Conservation (phyloP, 1,140 invertebrate species). For the Lepidotrigona ventralis region DNA sequence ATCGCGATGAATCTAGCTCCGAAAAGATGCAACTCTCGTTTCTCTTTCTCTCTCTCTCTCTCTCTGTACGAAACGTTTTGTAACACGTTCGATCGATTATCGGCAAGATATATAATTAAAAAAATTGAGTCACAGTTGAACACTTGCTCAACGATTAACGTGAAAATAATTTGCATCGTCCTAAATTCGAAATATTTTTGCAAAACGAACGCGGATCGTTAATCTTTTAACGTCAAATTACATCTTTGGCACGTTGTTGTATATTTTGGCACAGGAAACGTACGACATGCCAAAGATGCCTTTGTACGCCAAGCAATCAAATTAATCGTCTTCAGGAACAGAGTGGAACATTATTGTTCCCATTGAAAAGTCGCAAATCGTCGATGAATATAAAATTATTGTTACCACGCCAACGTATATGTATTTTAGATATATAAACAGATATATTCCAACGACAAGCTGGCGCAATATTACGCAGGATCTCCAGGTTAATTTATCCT, state of each 20-base stretch:
- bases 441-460: neutral
- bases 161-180: too few species aligned
- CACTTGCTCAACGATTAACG: too few species aligned
- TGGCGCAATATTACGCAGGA: neutral
- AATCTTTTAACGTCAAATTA: neutral
- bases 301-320: neutral
- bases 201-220: too few species aligned
- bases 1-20: neutral
- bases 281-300: neutral
- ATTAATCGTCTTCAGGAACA: neutral
- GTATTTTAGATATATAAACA: neutral
- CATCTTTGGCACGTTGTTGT: neutral
- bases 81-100: neutral
- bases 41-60: too few species aligned
- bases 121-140: too few species aligned
- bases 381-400: neutral
- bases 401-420: neutral
- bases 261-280: neutral
- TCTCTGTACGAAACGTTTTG: too few species aligned
- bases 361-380: neutral
- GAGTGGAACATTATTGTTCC: neutral
- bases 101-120: too few species aligned
- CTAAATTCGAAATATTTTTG: too few species aligned
- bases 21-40: neutral
- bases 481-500: slow-evolving; percentile 72